Percentiles rank a stretch among this genome's conserved stretches.
phyloP scores from a whole-genome alignment of 2,888 invertebrate species.

The Spatulosminthurus flaviceps region DNA sequence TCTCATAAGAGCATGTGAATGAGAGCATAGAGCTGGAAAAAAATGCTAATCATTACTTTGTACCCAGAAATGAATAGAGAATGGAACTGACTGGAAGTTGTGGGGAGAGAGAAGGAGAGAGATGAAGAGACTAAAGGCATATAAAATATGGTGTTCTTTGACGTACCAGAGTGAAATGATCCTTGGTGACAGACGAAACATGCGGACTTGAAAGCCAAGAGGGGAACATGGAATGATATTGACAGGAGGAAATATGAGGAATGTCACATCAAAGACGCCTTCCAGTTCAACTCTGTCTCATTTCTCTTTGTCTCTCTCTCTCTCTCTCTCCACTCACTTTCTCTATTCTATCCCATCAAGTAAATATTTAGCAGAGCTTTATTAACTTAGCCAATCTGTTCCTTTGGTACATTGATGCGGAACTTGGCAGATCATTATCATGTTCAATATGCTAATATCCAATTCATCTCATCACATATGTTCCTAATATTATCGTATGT shows the following conservation, averaged over 20 bases:
- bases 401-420: not conserved
- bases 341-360: too few relatives aligned
- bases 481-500: not conserved
- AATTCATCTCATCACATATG: not conserved
- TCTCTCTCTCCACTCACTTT: too few relatives aligned
- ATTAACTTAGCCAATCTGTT: constrained; percentile 18
- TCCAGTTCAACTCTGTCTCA: constrained; percentile 18
- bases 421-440: constrained; percentile 23
- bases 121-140: constrained; percentile 12
- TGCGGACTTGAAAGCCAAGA: constrained; percentile 27
- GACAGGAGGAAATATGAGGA: constrained; percentile 38
- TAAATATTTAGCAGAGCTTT: constrained; percentile 23
- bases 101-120: constrained; percentile 15
- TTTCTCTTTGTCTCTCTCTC: not conserved
- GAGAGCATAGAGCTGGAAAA: constrained; percentile 5
- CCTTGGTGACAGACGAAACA: constrained; percentile 36
- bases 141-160: constrained; percentile 35
- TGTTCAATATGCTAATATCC: constrained; percentile 25
- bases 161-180: constrained; percentile 38
- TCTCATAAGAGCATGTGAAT: not conserved
- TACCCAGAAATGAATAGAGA: constrained; percentile 18
- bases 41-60: constrained; percentile 28
- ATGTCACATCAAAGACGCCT: constrained; percentile 37
- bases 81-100: constrained; percentile 24
- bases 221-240: constrained; percentile 36